These are phyloP conservation scores for Embidobia sp. DNA, from an alignment of 2,888 invertebrate genomes.

Conservation along the genomic window DNA sequence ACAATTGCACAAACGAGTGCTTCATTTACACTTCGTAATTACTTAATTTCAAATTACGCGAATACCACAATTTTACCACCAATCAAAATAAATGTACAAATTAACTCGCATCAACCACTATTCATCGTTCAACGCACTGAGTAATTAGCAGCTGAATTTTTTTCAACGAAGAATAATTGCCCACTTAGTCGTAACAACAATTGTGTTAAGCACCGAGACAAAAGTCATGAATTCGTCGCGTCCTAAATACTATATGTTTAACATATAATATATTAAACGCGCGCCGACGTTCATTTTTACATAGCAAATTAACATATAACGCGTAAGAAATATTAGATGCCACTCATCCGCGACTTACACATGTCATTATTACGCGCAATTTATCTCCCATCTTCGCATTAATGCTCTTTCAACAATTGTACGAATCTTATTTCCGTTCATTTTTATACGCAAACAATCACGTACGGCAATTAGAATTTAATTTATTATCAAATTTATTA, in stretches of 20 bases:
- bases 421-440: conserved; percentile 29
- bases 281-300: conserved; percentile 27
- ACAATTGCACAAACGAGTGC: no score
- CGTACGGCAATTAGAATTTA: no score
- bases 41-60: no score
- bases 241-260: conserved; percentile 20
- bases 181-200: neutral
- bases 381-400: conserved; percentile 36
- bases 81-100: no score
- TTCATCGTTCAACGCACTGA: no score
- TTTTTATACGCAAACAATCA: conserved; percentile 16
- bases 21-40: no score
- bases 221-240: conserved; percentile 13
- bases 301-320: conserved; percentile 27
- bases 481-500: no score
- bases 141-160: conserved; percentile 20
- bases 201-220: conserved; percentile 17
- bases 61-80: no score
- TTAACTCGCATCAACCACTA: no score
- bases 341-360: conserved; percentile 34
- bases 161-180: conserved; percentile 5
- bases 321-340: conserved; percentile 30
- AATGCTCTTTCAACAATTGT: conserved; percentile 4
- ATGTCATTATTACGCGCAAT: conserved; percentile 34
- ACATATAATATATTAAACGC: conserved; percentile 25